Evolutionary conservation across 2,888 invertebrate genomes (phyloP), one percentile per base, ranked within the genome.

Genomic region (Drosophila rellima): DNA sequence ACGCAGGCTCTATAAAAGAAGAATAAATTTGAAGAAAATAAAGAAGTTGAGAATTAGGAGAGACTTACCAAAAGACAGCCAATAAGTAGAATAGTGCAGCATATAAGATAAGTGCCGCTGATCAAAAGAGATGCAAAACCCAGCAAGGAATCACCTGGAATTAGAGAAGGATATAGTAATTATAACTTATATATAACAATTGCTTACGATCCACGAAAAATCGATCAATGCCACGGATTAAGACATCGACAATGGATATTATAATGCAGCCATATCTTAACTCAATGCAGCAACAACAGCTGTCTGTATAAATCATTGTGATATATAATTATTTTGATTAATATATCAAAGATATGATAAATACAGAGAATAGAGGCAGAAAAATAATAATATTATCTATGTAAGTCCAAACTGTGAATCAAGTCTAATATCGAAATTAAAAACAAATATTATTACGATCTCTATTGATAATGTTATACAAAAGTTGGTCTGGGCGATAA

Each of bases 151-250:
- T 74, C 67, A 11, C 63, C 83, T 83, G 13, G 0, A 4, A 11
- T 2, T 10, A 29, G 1, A 15, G 7, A 37, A 26, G 6, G 3
- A n/a, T 42, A 17, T 37, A 50, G 3, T 15, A 13, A 23, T 2
- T 0, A 1, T 6, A 8, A 17, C 15, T 11, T n/a, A 10, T 11
- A 17, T 33, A 10, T 10, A 10, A 3, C 0, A 1, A 1, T 4
- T 20, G 73, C 88, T 75, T 57, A 84, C 83, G 70, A 44, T 87
- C 84, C 15, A 89, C 62, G 35, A 84, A 39, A 23, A 75, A 83
- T 0, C 63, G 57, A 56, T 84, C 83, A 3, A 70, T 1, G 0
- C 89, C 88, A 3, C 89, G 84, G n/a, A 84, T 13, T 0, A 84
- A 52, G 0, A 84, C 89, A 15, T 72, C 82, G 8, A 76, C 8